Evolutionary conservation across 2,888 invertebrate genomes (phyloP), one percentile per base, ranked within the genome.

Genomic region (Lepidonotus clava): DNA sequence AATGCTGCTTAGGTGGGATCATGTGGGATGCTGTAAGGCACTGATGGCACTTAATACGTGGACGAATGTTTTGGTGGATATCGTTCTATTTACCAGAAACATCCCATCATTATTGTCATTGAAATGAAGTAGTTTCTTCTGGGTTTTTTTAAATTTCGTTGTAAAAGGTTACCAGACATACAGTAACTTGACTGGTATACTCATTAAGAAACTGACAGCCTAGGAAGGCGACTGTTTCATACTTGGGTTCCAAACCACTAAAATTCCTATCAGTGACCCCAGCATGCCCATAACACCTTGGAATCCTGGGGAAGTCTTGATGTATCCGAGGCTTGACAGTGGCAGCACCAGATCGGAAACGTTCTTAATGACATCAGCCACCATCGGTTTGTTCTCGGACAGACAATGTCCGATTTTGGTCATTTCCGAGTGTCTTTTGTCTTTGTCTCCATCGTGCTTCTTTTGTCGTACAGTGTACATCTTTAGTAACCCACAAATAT

Each of bases 321-420:
- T 95, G 92, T 97, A 96, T 0, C 97, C 97, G 89, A 98, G 94
- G 6, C 97, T 96, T 87, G 97, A 96, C 88, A 98, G 94, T 0
- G 98, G 98, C 92, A 98, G 97, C 91, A 97, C 97, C 86, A 98
- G 94, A 94, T 98, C 98, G 95, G 97, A 97, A 11, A 96, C 94
- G 95, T 98, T 98, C 94, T 97, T 98, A 5, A 97, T 92, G 0
- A 97, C 96, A 94, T 98, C 98, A 89, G 98, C 95, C 87, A 97
- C 95, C 14, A 98, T 87, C 0, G 93, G 92, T 28, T 90, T 88
- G 85, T 93, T 92, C 51, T 91, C 91, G 8, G 93, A 96, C 96
- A 91, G 96, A 14, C 77, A 34, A 1, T 4, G 5, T 8, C n/a
- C 34, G 4, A 34, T 32, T 11, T 51, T 56, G 11, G 34, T 14